phyloP scores from a whole-genome alignment of 1,140 invertebrate genomes.

The Drosophila virilis region DNA sequence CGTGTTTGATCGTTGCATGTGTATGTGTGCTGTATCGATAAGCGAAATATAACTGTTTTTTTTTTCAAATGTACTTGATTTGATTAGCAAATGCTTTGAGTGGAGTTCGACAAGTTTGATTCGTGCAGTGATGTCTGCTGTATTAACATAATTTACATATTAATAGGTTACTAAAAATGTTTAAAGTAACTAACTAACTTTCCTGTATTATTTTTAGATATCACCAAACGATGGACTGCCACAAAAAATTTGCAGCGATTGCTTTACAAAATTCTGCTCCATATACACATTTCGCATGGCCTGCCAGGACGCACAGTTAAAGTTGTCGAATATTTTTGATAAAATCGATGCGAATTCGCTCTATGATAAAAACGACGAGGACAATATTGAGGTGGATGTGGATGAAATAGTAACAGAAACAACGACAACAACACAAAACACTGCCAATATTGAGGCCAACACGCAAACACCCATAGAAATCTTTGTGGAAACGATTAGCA shows the following conservation, averaged over 20 bases:
- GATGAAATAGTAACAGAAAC: conserved; percentile 26
- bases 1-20: background rate
- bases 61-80: too few species aligned
- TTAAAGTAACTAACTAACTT: too few species aligned
- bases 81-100: too few species aligned
- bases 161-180: background rate
- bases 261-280: conserved; percentile 78
- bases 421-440: conserved; percentile 57
- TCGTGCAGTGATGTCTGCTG: too few species aligned
- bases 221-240: conserved; percentile 75
- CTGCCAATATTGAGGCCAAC: conserved; percentile 54
- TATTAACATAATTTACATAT: too few species aligned
- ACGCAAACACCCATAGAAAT: conserved; percentile 49
- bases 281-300: conserved; percentile 70
- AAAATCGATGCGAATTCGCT: conserved; percentile 73
- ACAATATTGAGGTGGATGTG: conserved; percentile 7
- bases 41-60: too few species aligned
- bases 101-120: too few species aligned
- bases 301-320: conserved; percentile 76
- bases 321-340: conserved; percentile 75
- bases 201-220: conserved; percentile 43
- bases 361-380: conserved; percentile 49
- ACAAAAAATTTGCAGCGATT: conserved; percentile 79
- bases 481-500: conserved; percentile 54
- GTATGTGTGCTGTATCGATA: background rate